Evolutionary conservation across 2,888 invertebrate genomes (phyloP), one percentile per base, ranked within the genome.

Genomic region (Spisula subtruncata): DNA sequence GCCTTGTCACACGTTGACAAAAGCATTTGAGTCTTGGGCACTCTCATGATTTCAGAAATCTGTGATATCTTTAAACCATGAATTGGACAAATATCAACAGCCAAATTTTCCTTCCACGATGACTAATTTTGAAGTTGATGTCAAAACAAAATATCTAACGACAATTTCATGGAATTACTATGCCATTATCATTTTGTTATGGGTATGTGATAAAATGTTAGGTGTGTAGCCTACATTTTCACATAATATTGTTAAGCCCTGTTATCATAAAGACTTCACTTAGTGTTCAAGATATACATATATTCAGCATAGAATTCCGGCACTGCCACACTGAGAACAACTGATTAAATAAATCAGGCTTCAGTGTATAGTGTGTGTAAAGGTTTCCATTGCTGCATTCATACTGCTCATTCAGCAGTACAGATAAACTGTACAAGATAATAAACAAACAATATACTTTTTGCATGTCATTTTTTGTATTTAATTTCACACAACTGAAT

Each of bases 401-500:
- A 41, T 2, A 41, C 41, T 41, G 8, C 41, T 8, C 41, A 41
- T 41, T 41, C 41, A 41, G 41, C 41, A 5, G 8, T 8, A 41
- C 41, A 5, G 41, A 41, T 41, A 41, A 10, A 66, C 25, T 66
- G 25, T 10, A 25, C 2, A 25, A 8, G n/a, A 6, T 25, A 0
- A 66, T 25, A 66, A 25, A 66, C 25, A 66, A 66, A 25, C 0
- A 66, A n/a, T 25, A 10, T 10, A 25, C 20, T 18, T 20, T 66
- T 66, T 66, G 60, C 60, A 66, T 66, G 60, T n/a, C 10, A 66
- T 25, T n/a, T n/a, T 66, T 25, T 66, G 25, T 66, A 66, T 66
- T n/a, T 66, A 25, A 66, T 66, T 66, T 66, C 60, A 66, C 60
- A 66, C 60, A 66, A 66, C 60, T 66, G 60, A 66, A 25, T 66